These are phyloP conservation scores for Amazona ochrocephala DNA, from an alignment of 2,797 vertebrate genomes.

Conservation along the genomic window DNA sequence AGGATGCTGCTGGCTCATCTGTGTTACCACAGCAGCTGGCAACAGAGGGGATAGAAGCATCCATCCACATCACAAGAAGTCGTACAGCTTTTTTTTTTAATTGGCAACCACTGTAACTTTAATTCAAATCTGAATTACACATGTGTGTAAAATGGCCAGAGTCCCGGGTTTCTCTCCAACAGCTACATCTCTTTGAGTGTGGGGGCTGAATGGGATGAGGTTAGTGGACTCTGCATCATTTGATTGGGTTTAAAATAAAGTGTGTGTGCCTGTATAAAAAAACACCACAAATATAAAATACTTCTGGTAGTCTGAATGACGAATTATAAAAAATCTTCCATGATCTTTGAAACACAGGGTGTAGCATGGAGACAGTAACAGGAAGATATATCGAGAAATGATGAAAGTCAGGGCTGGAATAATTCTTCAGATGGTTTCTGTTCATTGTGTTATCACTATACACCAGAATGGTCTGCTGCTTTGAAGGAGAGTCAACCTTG, in stretches of 20 bases:
- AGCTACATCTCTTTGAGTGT: neutral
- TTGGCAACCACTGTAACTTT: neutral
- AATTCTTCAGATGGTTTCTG: neutral
- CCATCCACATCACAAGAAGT: neutral
- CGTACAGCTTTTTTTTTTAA: neutral
- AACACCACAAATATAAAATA: neutral
- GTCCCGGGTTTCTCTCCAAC: neutral
- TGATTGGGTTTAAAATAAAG: neutral
- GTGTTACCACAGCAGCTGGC: neutral
- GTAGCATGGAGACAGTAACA: neutral
- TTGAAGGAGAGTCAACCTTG: neutral
- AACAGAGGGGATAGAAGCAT: neutral
- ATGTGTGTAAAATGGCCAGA: neutral
- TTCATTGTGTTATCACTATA: neutral
- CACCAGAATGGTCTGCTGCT: neutral
- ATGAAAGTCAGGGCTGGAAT: neutral
- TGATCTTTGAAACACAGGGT: neutral
- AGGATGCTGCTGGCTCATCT: neutral
- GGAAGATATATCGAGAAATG: neutral
- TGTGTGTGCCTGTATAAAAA: neutral
- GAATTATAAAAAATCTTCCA: neutral
- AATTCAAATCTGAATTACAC: neutral
- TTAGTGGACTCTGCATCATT: neutral
- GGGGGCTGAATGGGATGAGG: neutral
- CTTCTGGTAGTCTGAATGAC: neutral